These are phyloP conservation scores for Scaptomyza reducta DNA, from an alignment of 2,888 invertebrate genomes.

Conservation along the genomic window DNA sequence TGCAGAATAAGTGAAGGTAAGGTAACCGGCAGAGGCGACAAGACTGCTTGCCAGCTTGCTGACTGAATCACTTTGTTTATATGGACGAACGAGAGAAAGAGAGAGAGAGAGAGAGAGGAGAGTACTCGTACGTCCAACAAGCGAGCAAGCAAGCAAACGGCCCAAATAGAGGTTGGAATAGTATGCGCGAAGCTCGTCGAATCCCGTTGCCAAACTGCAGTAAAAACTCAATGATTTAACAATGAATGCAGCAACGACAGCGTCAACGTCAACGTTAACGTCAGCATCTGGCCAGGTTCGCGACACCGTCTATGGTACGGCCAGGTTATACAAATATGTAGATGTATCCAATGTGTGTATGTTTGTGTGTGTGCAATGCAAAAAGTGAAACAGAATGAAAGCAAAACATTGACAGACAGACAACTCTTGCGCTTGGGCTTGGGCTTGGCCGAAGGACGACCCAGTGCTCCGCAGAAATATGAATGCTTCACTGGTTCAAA, in stretches of 20 bases:
- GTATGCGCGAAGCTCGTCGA: slow-evolving; percentile 61
- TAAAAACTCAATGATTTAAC: slow-evolving; percentile 81
- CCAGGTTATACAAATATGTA: slow-evolving; percentile 62
- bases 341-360: slow-evolving; percentile 25
- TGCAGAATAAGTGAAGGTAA: slow-evolving; percentile 3
- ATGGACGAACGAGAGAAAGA: slow-evolving; percentile 40
- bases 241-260: slow-evolving; percentile 69
- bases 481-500: slow-evolving; percentile 77
- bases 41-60: slow-evolving; percentile 24
- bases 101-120: background rate
- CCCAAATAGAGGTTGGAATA: slow-evolving; percentile 72
- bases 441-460: slow-evolving; percentile 59
- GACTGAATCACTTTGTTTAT: slow-evolving; percentile 69
- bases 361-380: slow-evolving; percentile 9
- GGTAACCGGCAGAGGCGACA: slow-evolving; percentile 7
- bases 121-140: slow-evolving; percentile 27
- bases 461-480: slow-evolving; percentile 66
- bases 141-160: slow-evolving; percentile 10
- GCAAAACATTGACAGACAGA: slow-evolving; percentile 76
- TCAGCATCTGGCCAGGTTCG: slow-evolving; percentile 41
- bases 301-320: slow-evolving; percentile 33
- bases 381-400: slow-evolving; percentile 63
- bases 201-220: slow-evolving; percentile 79
- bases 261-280: slow-evolving; percentile 14
- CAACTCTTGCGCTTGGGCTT: slow-evolving; percentile 1